phyloP scores from a whole-genome alignment of 2,888 invertebrate genomes.

The Nyleta sp. region DNA sequence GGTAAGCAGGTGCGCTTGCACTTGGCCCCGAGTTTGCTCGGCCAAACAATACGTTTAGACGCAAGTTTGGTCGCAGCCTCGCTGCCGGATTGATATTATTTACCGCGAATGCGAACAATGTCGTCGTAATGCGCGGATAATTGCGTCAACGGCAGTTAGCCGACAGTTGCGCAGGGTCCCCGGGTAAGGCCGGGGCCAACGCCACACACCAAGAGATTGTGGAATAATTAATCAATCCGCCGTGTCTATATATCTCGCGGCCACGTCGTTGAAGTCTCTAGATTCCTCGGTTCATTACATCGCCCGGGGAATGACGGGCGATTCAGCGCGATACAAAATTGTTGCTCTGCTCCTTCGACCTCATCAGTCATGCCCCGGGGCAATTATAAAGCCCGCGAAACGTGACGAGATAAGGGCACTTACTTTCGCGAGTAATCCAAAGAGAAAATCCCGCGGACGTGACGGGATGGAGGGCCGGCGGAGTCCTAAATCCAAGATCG shows the following conservation, averaged over 20 bases:
- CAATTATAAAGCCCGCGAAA: conserved; percentile 15
- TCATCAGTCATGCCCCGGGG: conserved; percentile 16
- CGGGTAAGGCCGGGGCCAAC: background rate
- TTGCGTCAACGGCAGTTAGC: conserved; percentile 32
- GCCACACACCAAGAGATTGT: conserved; percentile 1
- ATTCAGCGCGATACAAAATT: conserved; percentile 3
- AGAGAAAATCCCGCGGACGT: too few relatives aligned
- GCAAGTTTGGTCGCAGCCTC: too few relatives aligned
- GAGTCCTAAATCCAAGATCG: conserved; percentile 7
- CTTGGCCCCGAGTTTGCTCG: too few relatives aligned
- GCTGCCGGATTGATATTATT: too few relatives aligned
- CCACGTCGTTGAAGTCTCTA: conserved; percentile 7
- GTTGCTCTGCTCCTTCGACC: background rate
- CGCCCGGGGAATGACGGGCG: too few relatives aligned
- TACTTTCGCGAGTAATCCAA: conserved; percentile 22
- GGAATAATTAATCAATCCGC: conserved; percentile 25
- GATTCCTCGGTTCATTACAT: conserved; percentile 16
- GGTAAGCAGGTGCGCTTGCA: too few relatives aligned
- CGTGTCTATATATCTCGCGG: conserved; percentile 4
- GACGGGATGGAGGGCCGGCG: background rate
- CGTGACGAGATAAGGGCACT: conserved; percentile 17
- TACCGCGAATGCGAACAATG: conserved; percentile 27
- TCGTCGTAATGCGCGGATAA: conserved; percentile 14
- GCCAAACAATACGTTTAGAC: too few relatives aligned
- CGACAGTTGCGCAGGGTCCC: conserved; percentile 12